Evolutionary conservation across 2,113 vertebrate species (phyloP).

Genomic region (Astur gentilis): DNA sequence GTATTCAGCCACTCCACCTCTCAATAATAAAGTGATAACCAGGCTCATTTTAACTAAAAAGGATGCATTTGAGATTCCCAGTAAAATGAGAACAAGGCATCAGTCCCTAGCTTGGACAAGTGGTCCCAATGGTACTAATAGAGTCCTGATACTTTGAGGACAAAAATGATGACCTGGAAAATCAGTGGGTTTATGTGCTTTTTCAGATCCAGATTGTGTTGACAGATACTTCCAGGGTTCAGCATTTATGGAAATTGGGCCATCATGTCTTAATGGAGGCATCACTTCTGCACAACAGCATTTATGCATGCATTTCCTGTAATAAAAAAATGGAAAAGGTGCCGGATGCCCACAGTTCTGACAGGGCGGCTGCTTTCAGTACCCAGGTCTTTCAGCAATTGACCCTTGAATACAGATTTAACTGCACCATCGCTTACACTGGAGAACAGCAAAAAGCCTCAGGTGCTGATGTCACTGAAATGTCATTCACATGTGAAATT

Average conservation of each 20-base stretch:
- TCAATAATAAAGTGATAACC: neutral
- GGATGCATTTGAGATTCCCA: neutral
- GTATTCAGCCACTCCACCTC: neutral
- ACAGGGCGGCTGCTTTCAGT: neutral
- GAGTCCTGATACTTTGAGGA: neutral
- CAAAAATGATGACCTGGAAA: neutral
- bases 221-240: neutral
- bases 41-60: neutral
- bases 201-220: neutral
- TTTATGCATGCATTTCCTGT: accelerated
- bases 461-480: neutral
- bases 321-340: neutral
- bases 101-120: neutral
- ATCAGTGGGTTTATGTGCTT: neutral
- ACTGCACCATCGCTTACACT: neutral
- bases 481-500: neutral
- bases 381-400: neutral
- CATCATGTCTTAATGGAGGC: neutral
- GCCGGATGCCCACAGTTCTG: neutral
- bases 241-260: neutral
- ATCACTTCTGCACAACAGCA: neutral
- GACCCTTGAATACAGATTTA: neutral
- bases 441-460: neutral
- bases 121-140: neutral
- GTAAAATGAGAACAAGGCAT: neutral